Evolutionary conservation across 2,113 vertebrate genomes (phyloP).

Genomic region (Chiloscyllium plagiosum): DNA sequence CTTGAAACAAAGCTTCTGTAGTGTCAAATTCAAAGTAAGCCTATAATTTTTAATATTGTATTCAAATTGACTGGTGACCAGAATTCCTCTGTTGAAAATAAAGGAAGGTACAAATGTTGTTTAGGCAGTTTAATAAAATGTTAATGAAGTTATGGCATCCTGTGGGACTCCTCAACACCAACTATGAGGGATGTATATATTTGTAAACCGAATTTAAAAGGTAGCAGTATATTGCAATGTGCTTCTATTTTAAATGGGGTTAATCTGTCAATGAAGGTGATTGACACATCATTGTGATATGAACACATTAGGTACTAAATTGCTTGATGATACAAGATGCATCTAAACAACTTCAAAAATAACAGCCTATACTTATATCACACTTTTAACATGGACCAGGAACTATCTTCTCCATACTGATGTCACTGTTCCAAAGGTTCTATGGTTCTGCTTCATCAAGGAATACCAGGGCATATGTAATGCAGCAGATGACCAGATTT

Average conservation of each 20-base stretch:
- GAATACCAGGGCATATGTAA: neutral
- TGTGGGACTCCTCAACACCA: neutral
- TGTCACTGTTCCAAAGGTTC: neutral
- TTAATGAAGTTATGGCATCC: neutral
- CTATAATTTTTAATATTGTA: neutral
- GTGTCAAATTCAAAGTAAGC: neutral
- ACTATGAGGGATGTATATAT: neutral
- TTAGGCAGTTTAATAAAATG: constrained; percentile 26
- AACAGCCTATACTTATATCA: neutral
- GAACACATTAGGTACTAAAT: neutral
- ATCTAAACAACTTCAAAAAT: neutral
- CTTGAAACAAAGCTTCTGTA: neutral
- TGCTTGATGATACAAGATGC: neutral
- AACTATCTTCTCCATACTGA: neutral
- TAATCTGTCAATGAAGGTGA: neutral
- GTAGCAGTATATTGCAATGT: neutral
- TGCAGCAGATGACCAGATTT: neutral
- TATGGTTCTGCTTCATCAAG: neutral
- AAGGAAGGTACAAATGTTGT: neutral
- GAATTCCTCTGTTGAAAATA: neutral
- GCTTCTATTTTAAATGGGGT: neutral
- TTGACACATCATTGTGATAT: neutral
- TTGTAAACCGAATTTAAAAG: neutral
- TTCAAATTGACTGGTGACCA: neutral
- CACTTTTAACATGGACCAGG: neutral